A percentile compares a stretch with the other conserved stretches of the same genome.
These are phyloP conservation scores for Cebuella pygmaea DNA, from an alignment of 2,797 vertebrate genomes.

Conservation along the genomic window DNA sequence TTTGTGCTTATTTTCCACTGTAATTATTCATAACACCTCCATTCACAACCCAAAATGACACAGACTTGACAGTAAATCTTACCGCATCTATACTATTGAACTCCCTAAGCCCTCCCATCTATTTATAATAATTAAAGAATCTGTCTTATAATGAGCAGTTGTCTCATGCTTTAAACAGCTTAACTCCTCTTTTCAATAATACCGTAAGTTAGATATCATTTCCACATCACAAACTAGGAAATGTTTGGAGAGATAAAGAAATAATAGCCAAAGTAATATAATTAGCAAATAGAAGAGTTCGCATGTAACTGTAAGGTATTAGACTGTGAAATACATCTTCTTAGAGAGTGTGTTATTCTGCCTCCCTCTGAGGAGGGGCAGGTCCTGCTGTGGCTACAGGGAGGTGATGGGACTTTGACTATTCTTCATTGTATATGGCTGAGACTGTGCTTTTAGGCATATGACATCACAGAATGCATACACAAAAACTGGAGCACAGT, in stretches of 20 bases:
- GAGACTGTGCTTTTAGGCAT: background rate
- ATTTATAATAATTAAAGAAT: background rate
- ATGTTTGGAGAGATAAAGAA: background rate
- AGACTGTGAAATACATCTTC: background rate
- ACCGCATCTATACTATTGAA: background rate
- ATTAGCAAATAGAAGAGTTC: background rate
- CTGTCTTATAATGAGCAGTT: background rate
- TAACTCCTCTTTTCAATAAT: background rate
- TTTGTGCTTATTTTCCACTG: background rate
- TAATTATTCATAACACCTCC: background rate
- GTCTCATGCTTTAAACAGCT: background rate
- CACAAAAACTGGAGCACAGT: background rate
- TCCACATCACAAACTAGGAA: background rate
- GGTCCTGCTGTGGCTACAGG: background rate
- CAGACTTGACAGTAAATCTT: background rate
- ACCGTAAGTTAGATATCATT: background rate
- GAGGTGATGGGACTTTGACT: background rate
- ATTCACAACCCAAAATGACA: background rate
- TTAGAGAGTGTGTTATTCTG: background rate
- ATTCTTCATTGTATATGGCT: background rate
- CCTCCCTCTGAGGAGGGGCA: background rate
- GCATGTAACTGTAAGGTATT: background rate
- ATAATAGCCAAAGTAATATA: background rate
- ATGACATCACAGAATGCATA: background rate
- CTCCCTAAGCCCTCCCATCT: too few species aligned